Evolutionary conservation across 37 sponge, comb jelly and placozoan genomes (phyloP).

Genomic region (Hexactinellida sp.): DNA sequence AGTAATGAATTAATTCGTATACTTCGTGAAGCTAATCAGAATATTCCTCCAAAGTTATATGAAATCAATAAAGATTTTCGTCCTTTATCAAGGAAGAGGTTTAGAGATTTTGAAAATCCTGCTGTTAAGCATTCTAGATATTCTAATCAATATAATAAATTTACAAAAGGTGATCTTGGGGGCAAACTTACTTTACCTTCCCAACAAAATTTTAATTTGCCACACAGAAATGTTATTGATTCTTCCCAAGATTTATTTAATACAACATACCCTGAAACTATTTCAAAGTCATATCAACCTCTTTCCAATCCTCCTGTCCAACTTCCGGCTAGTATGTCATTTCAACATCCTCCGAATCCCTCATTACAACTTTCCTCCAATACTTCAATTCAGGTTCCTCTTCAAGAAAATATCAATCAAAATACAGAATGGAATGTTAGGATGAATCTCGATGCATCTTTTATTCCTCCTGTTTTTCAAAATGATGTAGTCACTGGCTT

Average conservation of each 20-base stretch:
- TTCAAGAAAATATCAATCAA: not conserved
- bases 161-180: not conserved
- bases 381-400: not conserved
- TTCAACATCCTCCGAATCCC: not conserved
- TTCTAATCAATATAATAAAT: not conserved
- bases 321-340: not conserved
- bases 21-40: slow-evolving; percentile 24
- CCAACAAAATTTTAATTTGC: not conserved
- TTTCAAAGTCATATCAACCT: not conserved
- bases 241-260: not conserved
- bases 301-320: not conserved
- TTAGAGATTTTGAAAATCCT: not conserved
- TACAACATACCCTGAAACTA: not conserved
- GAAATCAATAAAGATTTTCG: slow-evolving; percentile 4
- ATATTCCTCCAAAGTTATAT: slow-evolving; percentile 24
- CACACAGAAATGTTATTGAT: not conserved
- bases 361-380: not conserved
- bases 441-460: not conserved
- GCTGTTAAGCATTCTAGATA: not conserved
- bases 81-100: not conserved
- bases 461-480: not conserved
- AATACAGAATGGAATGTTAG: not conserved
- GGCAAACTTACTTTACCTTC: not conserved
- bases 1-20: slow-evolving; percentile 21
- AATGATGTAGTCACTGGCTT: too few relatives aligned